A percentile compares a stretch with the other conserved stretches of the same genome.
These are phyloP conservation scores for Silurus glanis DNA, from an alignment of 2,113 vertebrate genomes.

Conservation along the genomic window DNA sequence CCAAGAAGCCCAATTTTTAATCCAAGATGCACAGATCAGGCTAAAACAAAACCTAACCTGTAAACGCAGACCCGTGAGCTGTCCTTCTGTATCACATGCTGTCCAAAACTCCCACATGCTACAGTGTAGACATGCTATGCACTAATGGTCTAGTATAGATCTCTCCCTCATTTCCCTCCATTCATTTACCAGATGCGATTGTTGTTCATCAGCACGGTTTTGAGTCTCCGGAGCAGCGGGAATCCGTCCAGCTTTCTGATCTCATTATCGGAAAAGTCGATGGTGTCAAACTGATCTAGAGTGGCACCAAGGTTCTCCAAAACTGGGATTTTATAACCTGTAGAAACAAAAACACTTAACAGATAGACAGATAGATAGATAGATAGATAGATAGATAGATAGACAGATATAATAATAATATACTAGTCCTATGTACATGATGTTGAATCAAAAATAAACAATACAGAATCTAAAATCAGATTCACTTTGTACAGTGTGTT, in stretches of 20 bases:
- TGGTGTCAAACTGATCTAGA: constrained; percentile 94
- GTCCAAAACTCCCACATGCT: not conserved
- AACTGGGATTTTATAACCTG: constrained; percentile 93
- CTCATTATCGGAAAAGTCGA: constrained; percentile 97
- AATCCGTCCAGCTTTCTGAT: constrained; percentile 93
- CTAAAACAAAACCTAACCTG: not conserved
- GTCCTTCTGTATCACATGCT: not conserved
- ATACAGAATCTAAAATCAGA: not conserved
- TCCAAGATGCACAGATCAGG: not conserved
- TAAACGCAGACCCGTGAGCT: not conserved
- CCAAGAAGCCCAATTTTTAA: too few relatives aligned
- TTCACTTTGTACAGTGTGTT: not conserved
- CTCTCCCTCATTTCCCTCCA: not conserved
- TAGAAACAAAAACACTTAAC: not conserved
- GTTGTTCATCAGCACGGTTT: constrained; percentile 91
- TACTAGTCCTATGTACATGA: too few relatives aligned
- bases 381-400: too few relatives aligned
- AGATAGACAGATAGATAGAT: too few relatives aligned
- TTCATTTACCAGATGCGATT: constrained; percentile 88
- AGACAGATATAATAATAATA: too few relatives aligned
- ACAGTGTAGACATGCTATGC: not conserved
- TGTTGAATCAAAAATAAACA: not conserved
- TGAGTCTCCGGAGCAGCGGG: constrained; percentile 86
- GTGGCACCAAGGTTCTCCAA: constrained; percentile 95
- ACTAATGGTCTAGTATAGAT: not conserved